Base-by-base conservation (phyloP, 2,797 vertebrate species). In the Macroramphosus scolopax region DNA sequence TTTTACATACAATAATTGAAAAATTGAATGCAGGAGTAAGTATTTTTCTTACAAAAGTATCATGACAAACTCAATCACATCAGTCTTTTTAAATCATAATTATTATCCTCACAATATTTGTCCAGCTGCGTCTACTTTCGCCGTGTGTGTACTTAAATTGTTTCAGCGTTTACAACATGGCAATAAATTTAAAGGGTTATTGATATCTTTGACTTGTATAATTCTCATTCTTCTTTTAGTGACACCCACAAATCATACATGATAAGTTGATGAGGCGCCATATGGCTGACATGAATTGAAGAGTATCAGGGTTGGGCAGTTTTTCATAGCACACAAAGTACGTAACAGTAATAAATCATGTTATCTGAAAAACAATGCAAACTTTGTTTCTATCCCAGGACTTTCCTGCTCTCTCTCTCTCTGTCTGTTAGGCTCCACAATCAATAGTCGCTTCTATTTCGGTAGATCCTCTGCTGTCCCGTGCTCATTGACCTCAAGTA, bases 371-470 rank as follows among this genome's bases (percentile, higher is more conserved):
- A 29, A n/a, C n/a, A n/a, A n/a, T n/a, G n/a, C n/a, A n/a, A n/a
- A n/a, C n/a, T n/a, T n/a, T n/a, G n/a, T n/a, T n/a, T n/a, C n/a
- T n/a, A n/a, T n/a, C n/a, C n/a, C n/a, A n/a, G n/a, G n/a, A n/a
- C 9, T 7, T 28, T 10, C 14, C 22, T 29, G 14, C 24, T 46
- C 17, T 41, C 7, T 15, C 12, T 32, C 51, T 38, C 41, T 26
- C 59, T 50, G 34, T 48, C 4, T 15, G 14, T 24, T 40, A 17
- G 38, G 33, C 29, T 53, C 26, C 32, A 13, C 15, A 18, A 82
- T 86, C 83, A 89, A 85, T 83, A 68, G 72, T 39, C 61, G 72
- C 52, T 56, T 85, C 56, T 86, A 76, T 86, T 72, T 69, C 63
- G 46, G 61, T 33, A 48, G 56, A 50, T 57, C 53, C 53, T 70